These are phyloP conservation scores for Neotoxoptera formosana DNA, from an alignment of 1,140 invertebrate species.

Conservation along the genomic window DNA sequence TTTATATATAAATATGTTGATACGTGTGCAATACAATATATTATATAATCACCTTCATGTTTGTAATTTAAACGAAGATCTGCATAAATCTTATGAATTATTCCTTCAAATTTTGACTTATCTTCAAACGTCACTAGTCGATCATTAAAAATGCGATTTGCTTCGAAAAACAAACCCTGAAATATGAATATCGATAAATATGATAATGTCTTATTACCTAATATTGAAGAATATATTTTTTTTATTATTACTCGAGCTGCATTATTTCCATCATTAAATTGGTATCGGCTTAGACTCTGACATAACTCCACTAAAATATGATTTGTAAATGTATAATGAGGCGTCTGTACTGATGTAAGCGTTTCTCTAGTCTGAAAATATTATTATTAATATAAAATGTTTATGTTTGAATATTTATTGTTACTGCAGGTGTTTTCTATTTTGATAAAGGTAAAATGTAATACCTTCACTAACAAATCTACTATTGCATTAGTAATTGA, in stretches of 20 bases:
- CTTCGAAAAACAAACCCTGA: conserved; percentile 78
- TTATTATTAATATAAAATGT: neutral
- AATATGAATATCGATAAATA: too few species aligned
- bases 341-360: conserved; percentile 16
- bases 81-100: conserved; percentile 66
- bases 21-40: neutral
- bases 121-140: conserved; percentile 75
- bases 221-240: neutral
- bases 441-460: too few species aligned
- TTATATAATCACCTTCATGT: conserved; percentile 29
- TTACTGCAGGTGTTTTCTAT: neutral
- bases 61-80: conserved; percentile 27
- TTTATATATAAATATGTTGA: too few species aligned
- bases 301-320: conserved; percentile 48
- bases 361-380: conserved; percentile 18
- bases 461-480: conserved; percentile 44
- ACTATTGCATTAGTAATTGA: conserved; percentile 7
- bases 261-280: conserved; percentile 5
- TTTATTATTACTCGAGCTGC: conserved; percentile 24
- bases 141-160: conserved; percentile 79
- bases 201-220: too few species aligned
- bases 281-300: conserved; percentile 42
- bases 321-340: conserved; percentile 47
- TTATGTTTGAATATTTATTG: neutral
- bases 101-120: conserved; percentile 72